These are phyloP conservation scores for Copsychus sechellarum DNA, from an alignment of 2,113 vertebrate species.

Conservation along the genomic window DNA sequence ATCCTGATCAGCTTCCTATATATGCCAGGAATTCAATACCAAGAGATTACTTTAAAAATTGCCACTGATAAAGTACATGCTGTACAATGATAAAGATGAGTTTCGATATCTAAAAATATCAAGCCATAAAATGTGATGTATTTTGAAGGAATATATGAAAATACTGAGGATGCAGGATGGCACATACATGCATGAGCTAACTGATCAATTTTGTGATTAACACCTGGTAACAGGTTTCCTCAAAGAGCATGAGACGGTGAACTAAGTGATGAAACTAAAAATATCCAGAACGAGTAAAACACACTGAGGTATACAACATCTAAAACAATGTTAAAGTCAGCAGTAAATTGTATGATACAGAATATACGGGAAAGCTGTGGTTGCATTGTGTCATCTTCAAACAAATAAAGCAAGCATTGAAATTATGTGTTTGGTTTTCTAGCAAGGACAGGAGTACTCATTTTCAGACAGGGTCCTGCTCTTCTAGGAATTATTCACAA, in stretches of 20 bases:
- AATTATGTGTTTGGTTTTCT: background rate
- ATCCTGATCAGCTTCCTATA: background rate
- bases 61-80: background rate
- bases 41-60: background rate
- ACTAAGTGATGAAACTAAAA: background rate
- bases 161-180: background rate
- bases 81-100: background rate
- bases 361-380: background rate
- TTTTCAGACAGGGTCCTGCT: background rate
- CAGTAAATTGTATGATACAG: background rate
- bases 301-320: background rate
- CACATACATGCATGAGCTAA: background rate
- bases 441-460: background rate
- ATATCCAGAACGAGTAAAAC: background rate
- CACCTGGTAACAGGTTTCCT: background rate
- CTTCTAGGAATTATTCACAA: background rate
- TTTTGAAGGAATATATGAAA: background rate
- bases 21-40: background rate
- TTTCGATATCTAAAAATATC: background rate
- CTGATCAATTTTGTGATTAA: background rate
- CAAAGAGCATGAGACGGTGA: accelerated
- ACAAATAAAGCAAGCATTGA: background rate
- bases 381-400: background rate
- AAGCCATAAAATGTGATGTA: background rate
- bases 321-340: background rate